A percentile compares a stretch with the other conserved stretches of the same genome.
Evolutionary conservation across 2,113 vertebrate species (phyloP).

Genomic region (Ochotona curzoniae): DNA sequence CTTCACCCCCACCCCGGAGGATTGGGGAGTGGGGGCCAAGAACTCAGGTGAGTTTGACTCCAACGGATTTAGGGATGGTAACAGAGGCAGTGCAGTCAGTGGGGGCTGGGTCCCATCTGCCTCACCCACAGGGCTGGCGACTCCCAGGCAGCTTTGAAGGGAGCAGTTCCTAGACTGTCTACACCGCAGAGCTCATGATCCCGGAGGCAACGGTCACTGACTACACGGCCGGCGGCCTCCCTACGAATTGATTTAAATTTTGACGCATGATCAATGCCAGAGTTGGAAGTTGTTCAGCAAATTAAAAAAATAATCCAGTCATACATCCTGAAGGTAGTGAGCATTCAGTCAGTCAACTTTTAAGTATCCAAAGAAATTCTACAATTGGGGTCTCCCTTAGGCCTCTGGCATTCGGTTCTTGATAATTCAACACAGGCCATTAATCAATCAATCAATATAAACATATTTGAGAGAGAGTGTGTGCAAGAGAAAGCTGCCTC

Average conservation of each 20-base stretch:
- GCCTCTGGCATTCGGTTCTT: background rate
- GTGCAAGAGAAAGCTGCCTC: too few relatives aligned
- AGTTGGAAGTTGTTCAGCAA: constrained; percentile 40
- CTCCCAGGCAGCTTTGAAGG: background rate
- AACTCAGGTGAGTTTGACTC: constrained; percentile 46
- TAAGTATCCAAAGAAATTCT: constrained; percentile 9
- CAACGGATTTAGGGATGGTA: background rate
- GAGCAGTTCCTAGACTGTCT: background rate
- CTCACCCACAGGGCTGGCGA: background rate
- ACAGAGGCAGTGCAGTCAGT: background rate
- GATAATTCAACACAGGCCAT: too few relatives aligned
- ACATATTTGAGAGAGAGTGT: too few relatives aligned
- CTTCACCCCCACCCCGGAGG: background rate
- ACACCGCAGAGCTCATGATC: background rate
- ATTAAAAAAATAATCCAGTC: constrained; percentile 13
- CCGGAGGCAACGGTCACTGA: background rate
- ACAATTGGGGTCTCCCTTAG: constrained; percentile 1
- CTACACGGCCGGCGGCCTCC: background rate
- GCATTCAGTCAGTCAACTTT: background rate
- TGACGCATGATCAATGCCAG: background rate
- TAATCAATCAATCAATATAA: too few relatives aligned
- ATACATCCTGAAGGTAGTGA: background rate
- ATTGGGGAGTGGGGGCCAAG: constrained; percentile 11
- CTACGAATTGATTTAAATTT: background rate
- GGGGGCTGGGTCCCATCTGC: background rate